phyloP scores from a whole-genome alignment of 2,797 vertebrate genomes.

The Amazona ochrocephala region DNA sequence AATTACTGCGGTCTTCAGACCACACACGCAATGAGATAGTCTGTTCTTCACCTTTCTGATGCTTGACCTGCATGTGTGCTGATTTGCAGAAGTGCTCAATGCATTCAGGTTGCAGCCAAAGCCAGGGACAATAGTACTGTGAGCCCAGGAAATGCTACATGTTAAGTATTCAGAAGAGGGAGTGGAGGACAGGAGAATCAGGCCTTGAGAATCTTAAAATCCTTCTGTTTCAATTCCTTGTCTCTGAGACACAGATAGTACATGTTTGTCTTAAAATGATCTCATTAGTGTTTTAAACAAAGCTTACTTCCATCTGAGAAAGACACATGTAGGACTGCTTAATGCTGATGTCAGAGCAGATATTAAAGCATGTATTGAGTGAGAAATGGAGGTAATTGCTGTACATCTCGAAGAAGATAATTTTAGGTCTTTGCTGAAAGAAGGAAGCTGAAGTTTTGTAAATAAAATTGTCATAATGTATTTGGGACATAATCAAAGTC shows the following conservation, averaged over 20 bases:
- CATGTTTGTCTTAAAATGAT: not conserved
- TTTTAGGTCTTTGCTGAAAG: not conserved
- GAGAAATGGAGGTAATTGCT: not conserved
- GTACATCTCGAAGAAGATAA: not conserved
- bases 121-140: not conserved
- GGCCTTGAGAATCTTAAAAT: not conserved
- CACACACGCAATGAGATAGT: fast-evolving
- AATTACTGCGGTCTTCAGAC: not conserved
- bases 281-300: not conserved
- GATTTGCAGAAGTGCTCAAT: not conserved
- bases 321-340: not conserved
- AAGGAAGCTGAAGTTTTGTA: not conserved
- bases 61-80: not conserved
- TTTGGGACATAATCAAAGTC: not conserved
- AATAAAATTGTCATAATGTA: not conserved
- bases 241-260: not conserved
- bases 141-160: not conserved
- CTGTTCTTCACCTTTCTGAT: not conserved
- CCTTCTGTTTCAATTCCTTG: not conserved
- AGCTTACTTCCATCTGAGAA: not conserved
- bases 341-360: not conserved
- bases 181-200: not conserved
- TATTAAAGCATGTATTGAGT: not conserved
- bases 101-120: not conserved
- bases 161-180: not conserved